Evolutionary conservation across 2,888 invertebrate genomes (phyloP).

Genomic region (Tetropium fuscum): DNA sequence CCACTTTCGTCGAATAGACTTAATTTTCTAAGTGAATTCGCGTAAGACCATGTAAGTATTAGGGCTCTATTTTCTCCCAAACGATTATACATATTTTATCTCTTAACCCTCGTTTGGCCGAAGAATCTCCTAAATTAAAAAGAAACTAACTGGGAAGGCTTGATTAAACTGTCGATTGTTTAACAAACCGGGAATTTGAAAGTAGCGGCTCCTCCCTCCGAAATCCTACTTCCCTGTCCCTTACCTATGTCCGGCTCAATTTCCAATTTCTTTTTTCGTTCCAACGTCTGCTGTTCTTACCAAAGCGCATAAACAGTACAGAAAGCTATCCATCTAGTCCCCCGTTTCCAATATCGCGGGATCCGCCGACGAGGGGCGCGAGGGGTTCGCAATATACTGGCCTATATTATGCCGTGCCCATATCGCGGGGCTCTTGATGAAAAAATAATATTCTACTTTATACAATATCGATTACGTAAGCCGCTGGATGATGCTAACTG

Average conservation of each 20-base stretch:
- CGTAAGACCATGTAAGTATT: too few species aligned
- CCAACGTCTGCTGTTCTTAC: constrained; percentile 44
- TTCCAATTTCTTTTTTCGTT: constrained; percentile 57
- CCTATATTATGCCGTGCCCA: constrained; percentile 60
- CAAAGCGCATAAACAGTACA: constrained; percentile 61
- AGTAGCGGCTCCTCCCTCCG: constrained; percentile 11
- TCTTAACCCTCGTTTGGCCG: too few species aligned
- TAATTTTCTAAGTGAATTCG: too few species aligned
- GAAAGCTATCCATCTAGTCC: constrained; percentile 61
- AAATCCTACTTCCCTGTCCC: constrained; percentile 26
- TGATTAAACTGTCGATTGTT: not conserved
- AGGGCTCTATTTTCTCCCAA: too few species aligned
- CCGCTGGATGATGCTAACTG: constrained; percentile 21
- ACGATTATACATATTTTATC: too few species aligned
- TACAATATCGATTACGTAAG: constrained; percentile 45
- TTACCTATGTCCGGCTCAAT: constrained; percentile 55
- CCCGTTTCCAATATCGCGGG: constrained; percentile 58
- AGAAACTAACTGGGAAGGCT: not conserved
- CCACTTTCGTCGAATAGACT: too few species aligned
- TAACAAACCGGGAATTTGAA: too few species aligned
- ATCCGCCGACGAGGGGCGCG: constrained; percentile 21
- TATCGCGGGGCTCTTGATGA: constrained; percentile 55
- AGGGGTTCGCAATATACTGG: constrained; percentile 57
- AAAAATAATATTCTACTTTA: constrained; percentile 60
- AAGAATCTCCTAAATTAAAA: not conserved